phyloP scores from a whole-genome alignment of 1,140 invertebrate genomes.

The Zaprionus tsacasi region DNA sequence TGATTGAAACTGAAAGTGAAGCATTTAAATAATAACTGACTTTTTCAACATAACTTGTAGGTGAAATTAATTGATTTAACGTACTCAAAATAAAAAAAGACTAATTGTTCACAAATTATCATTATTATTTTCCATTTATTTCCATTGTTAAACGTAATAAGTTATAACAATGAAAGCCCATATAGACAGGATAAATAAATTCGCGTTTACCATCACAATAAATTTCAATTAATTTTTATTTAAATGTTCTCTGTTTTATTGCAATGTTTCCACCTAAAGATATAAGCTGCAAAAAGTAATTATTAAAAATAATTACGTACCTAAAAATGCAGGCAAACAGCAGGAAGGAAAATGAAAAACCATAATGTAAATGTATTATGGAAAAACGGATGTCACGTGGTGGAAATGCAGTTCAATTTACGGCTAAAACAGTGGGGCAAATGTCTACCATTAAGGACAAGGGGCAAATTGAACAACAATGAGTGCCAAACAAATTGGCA shows the following conservation, averaged over 20 bases:
- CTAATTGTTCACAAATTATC: background rate
- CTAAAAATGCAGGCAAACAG: background rate
- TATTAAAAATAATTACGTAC: constrained; percentile 1
- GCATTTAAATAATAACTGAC: background rate
- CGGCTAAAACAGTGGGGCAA: background rate
- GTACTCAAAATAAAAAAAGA: background rate
- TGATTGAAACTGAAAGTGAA: background rate
- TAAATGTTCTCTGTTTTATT: background rate
- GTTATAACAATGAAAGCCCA: background rate
- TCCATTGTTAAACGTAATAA: background rate
- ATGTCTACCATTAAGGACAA: constrained; percentile 8
- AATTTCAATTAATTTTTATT: constrained; percentile 3
- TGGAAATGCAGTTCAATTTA: constrained; percentile 6
- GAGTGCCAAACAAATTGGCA: constrained; percentile 34
- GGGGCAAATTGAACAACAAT: background rate
- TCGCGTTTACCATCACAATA: background rate
- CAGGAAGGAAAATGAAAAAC: constrained; percentile 12
- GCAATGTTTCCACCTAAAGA: background rate
- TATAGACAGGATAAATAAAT: constrained; percentile 3
- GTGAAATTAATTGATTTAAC: background rate
- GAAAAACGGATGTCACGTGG: constrained; percentile 15
- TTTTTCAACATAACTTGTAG: background rate
- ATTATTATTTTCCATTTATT: background rate
- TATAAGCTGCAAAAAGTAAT: background rate
- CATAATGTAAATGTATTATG: constrained; percentile 9